These are phyloP conservation scores for Pogonophryne albipinna DNA, from an alignment of 2,797 vertebrate genomes.

Conservation along the genomic window DNA sequence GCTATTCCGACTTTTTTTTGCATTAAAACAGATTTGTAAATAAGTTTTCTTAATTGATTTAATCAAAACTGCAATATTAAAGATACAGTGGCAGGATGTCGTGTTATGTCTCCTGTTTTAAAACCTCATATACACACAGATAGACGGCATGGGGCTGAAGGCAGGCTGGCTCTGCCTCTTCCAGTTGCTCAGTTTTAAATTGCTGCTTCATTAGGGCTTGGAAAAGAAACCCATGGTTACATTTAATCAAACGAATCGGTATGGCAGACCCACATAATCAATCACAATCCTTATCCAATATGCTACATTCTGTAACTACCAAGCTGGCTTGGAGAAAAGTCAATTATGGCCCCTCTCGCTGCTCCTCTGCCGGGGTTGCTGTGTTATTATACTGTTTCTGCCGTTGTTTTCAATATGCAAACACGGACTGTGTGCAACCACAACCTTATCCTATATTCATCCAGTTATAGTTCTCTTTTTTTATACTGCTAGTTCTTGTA, in stretches of 20 bases:
- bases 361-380: constrained; percentile 66
- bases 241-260: constrained; percentile 97
- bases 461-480: constrained; percentile 34
- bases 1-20: constrained; percentile 22
- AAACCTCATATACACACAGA: constrained; percentile 36
- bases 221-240: constrained; percentile 94
- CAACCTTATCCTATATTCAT: constrained; percentile 45
- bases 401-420: constrained; percentile 78
- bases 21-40: constrained; percentile 46
- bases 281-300: constrained; percentile 90
- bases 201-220: constrained; percentile 97
- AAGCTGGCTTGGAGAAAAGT: constrained; percentile 82
- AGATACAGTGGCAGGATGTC: background rate
- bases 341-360: constrained; percentile 70
- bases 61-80: constrained; percentile 5
- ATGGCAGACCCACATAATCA: constrained; percentile 90
- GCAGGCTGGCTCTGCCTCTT: constrained; percentile 76
- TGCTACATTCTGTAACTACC: constrained; percentile 84
- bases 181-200: constrained; percentile 90
- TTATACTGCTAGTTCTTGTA: constrained; percentile 52
- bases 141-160: constrained; percentile 70
- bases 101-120: constrained; percentile 27
- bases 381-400: constrained; percentile 70
- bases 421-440: constrained; percentile 57
- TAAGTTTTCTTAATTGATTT: constrained; percentile 36